Conservation (phyloP, 2,113 vertebrate species). For the Talpa occidentalis region DNA sequence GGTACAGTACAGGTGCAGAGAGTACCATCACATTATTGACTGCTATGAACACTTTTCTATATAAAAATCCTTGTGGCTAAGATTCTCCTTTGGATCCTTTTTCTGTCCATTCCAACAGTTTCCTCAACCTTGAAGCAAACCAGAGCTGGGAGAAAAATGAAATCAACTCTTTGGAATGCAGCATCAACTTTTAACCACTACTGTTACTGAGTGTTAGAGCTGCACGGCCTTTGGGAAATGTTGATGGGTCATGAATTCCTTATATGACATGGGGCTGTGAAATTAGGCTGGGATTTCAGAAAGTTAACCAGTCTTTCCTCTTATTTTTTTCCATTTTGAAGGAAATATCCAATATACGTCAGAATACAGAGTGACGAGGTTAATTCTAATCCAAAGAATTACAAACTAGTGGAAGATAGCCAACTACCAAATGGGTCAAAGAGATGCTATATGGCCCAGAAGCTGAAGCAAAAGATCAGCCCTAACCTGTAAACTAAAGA, state of each 20-base stretch:
- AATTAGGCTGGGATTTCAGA: slow-evolving; percentile 36
- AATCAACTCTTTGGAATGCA: slow-evolving; percentile 61
- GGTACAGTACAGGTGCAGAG: not conserved
- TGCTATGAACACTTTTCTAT: slow-evolving; percentile 39
- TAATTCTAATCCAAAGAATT: not conserved
- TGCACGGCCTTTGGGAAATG: slow-evolving; percentile 56
- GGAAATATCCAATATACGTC: slow-evolving; percentile 43
- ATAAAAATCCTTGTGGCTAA: slow-evolving; percentile 39
- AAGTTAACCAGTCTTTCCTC: slow-evolving; percentile 20
- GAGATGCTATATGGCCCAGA: not conserved
- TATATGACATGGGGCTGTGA: not conserved
- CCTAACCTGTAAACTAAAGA: not conserved
- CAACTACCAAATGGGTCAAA: not conserved
- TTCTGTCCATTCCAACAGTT: slow-evolving; percentile 67
- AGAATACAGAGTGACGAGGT: not conserved
- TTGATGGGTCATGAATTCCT: not conserved
- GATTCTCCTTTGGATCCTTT: slow-evolving; percentile 41
- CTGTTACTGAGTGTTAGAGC: slow-evolving; percentile 73
- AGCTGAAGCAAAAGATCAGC: not conserved
- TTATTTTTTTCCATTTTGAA: slow-evolving; percentile 41
- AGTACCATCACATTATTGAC: not conserved
- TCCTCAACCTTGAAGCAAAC: slow-evolving; percentile 76
- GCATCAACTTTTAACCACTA: slow-evolving; percentile 83
- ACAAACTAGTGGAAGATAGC: not conserved
- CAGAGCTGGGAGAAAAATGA: slow-evolving; percentile 47